These are phyloP conservation scores for Drymonia ruficornis DNA, from an alignment of 2,888 invertebrate species.

Conservation along the genomic window DNA sequence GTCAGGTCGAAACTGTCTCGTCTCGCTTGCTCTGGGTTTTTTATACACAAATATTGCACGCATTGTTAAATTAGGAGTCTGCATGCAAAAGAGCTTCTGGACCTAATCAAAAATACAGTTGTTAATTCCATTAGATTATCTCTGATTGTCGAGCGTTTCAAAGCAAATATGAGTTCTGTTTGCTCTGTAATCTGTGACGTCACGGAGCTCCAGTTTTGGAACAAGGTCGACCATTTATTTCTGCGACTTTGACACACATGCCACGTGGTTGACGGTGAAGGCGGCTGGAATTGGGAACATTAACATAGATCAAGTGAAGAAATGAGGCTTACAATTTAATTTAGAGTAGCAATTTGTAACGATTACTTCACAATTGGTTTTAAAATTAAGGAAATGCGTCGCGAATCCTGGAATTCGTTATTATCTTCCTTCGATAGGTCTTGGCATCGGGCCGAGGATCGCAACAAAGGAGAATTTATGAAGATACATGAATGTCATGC, in stretches of 20 bases:
- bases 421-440: neutral
- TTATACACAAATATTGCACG: slow-evolving; percentile 7
- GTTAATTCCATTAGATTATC: neutral
- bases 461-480: neutral
- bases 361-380: neutral
- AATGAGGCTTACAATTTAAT: neutral
- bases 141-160: neutral
- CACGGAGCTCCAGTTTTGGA: neutral
- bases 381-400: neutral
- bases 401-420: neutral
- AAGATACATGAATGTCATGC: neutral
- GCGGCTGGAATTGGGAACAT: neutral
- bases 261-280: neutral
- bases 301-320: neutral
- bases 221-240: neutral
- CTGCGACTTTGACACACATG: slow-evolving; percentile 5
- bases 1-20: slow-evolving; percentile 6
- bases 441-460: slow-evolving; percentile 1
- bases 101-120: neutral
- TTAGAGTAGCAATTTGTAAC: neutral
- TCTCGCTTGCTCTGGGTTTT: slow-evolving; percentile 8
- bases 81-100: neutral
- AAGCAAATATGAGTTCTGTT: neutral
- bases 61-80: slow-evolving; percentile 1
- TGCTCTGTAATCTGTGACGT: neutral